Base-by-base conservation (phyloP, 2,888 invertebrate species). In the Malthinus flaveolus region DNA sequence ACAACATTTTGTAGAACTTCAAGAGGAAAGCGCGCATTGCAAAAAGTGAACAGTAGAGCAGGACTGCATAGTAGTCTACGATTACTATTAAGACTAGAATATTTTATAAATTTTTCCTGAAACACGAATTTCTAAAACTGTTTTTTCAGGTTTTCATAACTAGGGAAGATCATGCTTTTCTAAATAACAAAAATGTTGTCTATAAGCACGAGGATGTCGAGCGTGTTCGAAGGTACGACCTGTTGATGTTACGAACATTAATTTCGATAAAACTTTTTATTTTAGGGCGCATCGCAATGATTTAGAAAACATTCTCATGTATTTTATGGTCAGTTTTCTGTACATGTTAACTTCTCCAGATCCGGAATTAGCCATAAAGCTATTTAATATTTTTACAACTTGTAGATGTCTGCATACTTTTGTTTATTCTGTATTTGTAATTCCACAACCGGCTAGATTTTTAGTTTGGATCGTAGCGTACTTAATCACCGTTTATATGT, bases 281-380 rank as follows among this genome's bases (percentile, higher is more conserved):
- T 60, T 11, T 36, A 87, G 88, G 68, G 88, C 87, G 9, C 88
- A 89, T 72, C 79, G 83, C 66, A 89, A 90, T 70, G 89, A 89
- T 73, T 71, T 89, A 74, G 89, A 89, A 76, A 90, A 88, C 73
- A 88, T 90, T 50, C 82, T 85, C 0, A 80, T 84, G 1, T 90
- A 88, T 72, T 81, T 87, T 73, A 68, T 86, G n/a, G 74, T 85
- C 32, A 85, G 83, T 3, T 81, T 84, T 5, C 72, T 85, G 52
- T 90, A 87, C 77, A 71, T 86, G 55, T 78, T 84, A 15, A 87
- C 86, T 0, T 79, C 79, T 0, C 89, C 89, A 0, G 75, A 75
- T 49, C 71, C 77, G 5, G 72, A 68, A 57, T 46, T 81, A 1
- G 86, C 87, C 3, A 76, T 79, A 31, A 32, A 79, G 59, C 71